Percentiles rank a stretch among this genome's conserved stretches.
Evolutionary conservation across 2,113 vertebrate genomes (phyloP).

Genomic region (Microcebus griseorufus): DNA sequence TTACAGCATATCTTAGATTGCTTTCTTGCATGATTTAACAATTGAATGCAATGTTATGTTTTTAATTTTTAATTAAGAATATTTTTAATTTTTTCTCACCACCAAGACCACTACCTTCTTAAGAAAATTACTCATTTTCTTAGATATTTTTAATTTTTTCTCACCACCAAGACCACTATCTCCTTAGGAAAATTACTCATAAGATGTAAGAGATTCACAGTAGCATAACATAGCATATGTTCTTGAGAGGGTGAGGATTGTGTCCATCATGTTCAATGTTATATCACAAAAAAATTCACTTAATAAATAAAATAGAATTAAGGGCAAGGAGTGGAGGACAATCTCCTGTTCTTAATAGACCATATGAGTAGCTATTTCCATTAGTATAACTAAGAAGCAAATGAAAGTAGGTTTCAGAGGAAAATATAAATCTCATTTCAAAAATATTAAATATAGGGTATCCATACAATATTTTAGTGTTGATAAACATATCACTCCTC

Average conservation of each 20-base stretch:
- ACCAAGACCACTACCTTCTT: background rate
- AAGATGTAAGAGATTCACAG: background rate
- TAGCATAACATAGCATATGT: background rate
- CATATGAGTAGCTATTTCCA: background rate
- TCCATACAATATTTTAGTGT: background rate
- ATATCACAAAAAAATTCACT: background rate
- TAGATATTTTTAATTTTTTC: background rate
- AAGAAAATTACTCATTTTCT: background rate
- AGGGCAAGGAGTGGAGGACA: background rate
- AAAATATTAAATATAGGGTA: background rate
- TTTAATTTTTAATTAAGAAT: background rate
- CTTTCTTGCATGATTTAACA: background rate
- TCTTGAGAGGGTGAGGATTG: background rate
- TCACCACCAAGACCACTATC: background rate
- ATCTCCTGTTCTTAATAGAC: background rate
- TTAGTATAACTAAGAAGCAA: background rate
- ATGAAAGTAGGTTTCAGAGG: background rate
- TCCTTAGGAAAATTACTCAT: background rate
- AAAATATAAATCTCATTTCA: background rate
- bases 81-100: background rate
- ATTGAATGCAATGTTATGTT: background rate
- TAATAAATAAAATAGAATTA: background rate
- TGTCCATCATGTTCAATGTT: background rate
- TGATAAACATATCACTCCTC: background rate
- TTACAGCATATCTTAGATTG: background rate